These are phyloP conservation scores for Zaprionus ghesquierei DNA, from an alignment of 1,140 invertebrate genomes.

Conservation along the genomic window DNA sequence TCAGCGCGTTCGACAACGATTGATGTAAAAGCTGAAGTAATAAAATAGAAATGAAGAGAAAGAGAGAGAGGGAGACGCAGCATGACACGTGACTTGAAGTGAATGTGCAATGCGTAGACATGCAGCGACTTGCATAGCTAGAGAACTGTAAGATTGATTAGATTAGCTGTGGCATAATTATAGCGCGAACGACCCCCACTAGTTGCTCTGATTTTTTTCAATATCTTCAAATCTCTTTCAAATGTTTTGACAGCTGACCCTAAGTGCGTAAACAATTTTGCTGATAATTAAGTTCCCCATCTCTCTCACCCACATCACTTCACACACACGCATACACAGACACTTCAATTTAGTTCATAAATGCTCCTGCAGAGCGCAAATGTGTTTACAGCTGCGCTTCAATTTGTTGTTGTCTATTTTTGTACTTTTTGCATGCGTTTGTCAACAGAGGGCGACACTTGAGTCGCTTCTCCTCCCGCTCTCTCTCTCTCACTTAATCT, in stretches of 20 bases:
- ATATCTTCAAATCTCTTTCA: too few relatives aligned
- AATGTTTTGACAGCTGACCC: not conserved
- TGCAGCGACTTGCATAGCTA: not conserved
- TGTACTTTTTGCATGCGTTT: not conserved
- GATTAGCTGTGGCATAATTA: too few relatives aligned
- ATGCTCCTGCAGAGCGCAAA: constrained; percentile 8
- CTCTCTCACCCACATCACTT: constrained; percentile 33
- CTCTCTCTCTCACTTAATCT: not conserved
- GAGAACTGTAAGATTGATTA: not conserved
- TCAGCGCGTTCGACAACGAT: not conserved
- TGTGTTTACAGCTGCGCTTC: not conserved
- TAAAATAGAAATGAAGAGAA: constrained; percentile 40
- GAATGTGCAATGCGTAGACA: not conserved
- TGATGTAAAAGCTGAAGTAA: constrained; percentile 24
- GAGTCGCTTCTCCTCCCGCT: not conserved
- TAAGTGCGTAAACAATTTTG: not conserved
- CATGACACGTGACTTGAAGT: constrained; percentile 1
- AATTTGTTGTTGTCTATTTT: constrained; percentile 28
- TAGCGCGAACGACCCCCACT: too few relatives aligned
- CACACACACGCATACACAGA: constrained; percentile 17
- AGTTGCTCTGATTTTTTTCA: too few relatives aligned
- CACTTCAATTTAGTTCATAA: constrained; percentile 23
- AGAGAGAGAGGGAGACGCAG: not conserved
- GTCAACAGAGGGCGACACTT: constrained; percentile 37
- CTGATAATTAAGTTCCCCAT: constrained; percentile 11